Percentiles rank a stretch among this genome's conserved stretches.
Conservation (phyloP, 2,113 vertebrate species). For the Noctilio leporinus region DNA sequence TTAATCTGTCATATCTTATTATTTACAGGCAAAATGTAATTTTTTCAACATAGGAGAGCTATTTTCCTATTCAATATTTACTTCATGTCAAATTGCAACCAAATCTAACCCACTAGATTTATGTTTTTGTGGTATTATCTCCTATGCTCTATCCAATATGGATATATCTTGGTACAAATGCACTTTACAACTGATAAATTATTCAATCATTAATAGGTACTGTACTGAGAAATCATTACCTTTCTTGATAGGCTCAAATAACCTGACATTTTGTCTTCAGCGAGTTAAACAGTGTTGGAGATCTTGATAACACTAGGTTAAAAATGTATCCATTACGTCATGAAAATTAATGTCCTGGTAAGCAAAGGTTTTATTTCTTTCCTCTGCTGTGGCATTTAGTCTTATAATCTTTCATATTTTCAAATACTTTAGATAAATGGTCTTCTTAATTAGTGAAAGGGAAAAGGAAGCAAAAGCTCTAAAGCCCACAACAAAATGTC, state of each 20-base stretch:
- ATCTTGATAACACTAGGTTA: background rate
- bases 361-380: conserved; percentile 2
- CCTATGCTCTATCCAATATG: background rate
- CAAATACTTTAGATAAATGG: background rate
- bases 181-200: background rate
- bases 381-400: background rate
- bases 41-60: background rate
- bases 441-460: background rate
- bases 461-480: background rate
- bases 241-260: conserved; percentile 36
- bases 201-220: conserved; percentile 21
- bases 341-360: background rate
- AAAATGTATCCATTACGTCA: background rate
- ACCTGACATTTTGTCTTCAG: background rate
- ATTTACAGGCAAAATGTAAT: background rate
- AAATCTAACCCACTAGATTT: background rate
- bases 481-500: background rate
- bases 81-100: background rate
- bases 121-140: background rate
- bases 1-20: background rate
- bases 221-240: background rate
- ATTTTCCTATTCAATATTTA: background rate
- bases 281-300: background rate
- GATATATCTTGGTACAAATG: background rate
- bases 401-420: background rate